Percentiles rank a stretch among this genome's conserved stretches.
Evolutionary conservation across 2,888 invertebrate species (phyloP).

Genomic region (Ochropleura leucogaster): DNA sequence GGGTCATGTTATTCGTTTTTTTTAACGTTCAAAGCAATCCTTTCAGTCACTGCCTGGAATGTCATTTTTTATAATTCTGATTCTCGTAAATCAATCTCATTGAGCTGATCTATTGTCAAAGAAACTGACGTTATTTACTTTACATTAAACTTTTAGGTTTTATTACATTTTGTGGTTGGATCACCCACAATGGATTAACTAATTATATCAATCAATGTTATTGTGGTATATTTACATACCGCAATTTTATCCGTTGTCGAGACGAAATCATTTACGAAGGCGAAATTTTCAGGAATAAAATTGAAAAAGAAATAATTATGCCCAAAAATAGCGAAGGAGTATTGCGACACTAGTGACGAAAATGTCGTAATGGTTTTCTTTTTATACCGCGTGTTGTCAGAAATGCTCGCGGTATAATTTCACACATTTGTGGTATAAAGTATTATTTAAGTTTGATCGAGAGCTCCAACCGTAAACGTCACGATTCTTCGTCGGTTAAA

Average conservation of each 20-base stretch:
- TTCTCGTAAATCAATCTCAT: background rate
- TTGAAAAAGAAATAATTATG: background rate
- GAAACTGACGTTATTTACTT: background rate
- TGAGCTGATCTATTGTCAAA: background rate
- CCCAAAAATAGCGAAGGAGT: background rate
- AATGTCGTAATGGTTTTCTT: background rate
- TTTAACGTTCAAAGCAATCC: background rate
- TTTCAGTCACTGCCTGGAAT: background rate
- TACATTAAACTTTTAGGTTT: background rate
- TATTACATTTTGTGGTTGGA: background rate
- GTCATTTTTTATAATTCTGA: background rate
- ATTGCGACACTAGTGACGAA: background rate
- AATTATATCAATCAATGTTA: slow-evolving; percentile 3
- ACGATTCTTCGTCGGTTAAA: background rate
- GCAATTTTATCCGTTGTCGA: no score
- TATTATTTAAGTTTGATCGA: background rate
- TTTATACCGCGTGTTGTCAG: background rate
- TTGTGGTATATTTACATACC: background rate
- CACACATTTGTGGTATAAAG: background rate
- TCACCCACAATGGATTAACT: background rate
- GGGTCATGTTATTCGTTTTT: background rate
- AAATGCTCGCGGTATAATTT: background rate
- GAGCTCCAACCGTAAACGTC: background rate
- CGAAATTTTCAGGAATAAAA: background rate
- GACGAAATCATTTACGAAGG: background rate